A percentile compares a stretch with the other conserved stretches of the same genome.
Evolutionary conservation across 2,888 invertebrate species (phyloP).

Genomic region (Terebella lapidaria): DNA sequence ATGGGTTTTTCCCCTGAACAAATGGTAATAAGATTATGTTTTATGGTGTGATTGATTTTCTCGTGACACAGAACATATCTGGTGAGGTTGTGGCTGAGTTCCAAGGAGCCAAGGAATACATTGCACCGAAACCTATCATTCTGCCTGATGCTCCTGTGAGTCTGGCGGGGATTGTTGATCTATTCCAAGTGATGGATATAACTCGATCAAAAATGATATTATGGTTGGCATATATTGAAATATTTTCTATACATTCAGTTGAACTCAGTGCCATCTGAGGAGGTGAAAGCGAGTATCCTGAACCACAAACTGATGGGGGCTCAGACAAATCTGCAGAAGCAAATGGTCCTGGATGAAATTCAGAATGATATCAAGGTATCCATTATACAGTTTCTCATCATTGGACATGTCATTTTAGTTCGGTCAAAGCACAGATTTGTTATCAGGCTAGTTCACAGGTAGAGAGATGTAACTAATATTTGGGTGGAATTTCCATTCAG

Average conservation of each 20-base stretch:
- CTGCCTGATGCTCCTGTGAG: constrained; percentile 8
- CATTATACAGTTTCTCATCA: not conserved
- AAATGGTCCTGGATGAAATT: constrained; percentile 1
- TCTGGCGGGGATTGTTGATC: not conserved
- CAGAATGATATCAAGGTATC: not conserved
- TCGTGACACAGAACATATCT: constrained; percentile 17
- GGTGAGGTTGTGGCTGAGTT: constrained; percentile 22
- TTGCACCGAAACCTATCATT: not conserved
- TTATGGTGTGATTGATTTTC: too few species aligned
- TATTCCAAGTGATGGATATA: not conserved
- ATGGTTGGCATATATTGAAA: too few species aligned
- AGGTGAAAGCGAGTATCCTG: constrained; percentile 53
- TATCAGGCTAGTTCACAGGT: too few species aligned
- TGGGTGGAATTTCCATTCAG: too few species aligned
- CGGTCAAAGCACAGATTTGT: too few species aligned
- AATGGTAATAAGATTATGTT: too few species aligned
- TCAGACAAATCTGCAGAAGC: constrained; percentile 29
- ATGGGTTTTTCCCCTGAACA: too few species aligned
- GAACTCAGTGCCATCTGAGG: constrained; percentile 52
- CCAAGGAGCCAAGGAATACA: constrained; percentile 10
- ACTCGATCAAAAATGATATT: too few species aligned
- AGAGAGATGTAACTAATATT: too few species aligned
- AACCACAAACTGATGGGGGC: constrained; percentile 40
- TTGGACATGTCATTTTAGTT: too few species aligned
- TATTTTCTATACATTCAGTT: constrained; percentile 15